Base-by-base conservation (phyloP, 2,113 vertebrate genomes). In the Hyaena hyaena region DNA sequence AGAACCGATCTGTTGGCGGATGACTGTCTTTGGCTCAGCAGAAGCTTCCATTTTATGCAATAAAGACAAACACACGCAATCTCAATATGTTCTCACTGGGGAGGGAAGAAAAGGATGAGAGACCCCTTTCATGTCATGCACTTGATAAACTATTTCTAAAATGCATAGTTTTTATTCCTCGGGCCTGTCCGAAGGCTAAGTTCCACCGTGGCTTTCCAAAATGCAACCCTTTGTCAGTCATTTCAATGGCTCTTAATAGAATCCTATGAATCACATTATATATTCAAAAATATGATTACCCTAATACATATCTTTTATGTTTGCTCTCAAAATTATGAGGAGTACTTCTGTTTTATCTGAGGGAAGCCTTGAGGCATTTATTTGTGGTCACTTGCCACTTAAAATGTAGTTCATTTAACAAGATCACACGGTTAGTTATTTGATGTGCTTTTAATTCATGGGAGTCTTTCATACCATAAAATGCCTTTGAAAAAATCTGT, bases 241-340 rank as follows among this genome's bases (percentile, higher is more conserved):
- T 73, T 97, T 39, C 33, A 96, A 39, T 91, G 91, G 24, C 66
- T 89, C 87, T 83, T 89, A 97, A 63, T 48, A 85, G 90, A 97
- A 96, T 97, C 77, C 12, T 85, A 73, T 53, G 93, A 98, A 96
- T 98, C 87, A 96, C 58, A 98, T 98, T 96, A 69, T 26, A 88
- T 68, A 97, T 88, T 97, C 76, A 96, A 98, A 98, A 98, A 96
- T 93, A 97, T 93, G 65, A 97, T 98, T 94, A 76, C 50, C 84
- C n/a, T 97, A 91, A 87, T 94, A 43, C 66, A 81, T 92, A 94
- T 98, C 96, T 97, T 98, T 96, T 94, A 97, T 94, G 88, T 95
- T 96, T 98, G 80, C 55, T 93, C 98, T 92, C 91, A 68, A 95
- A 97, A 96, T 63, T 65, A 12, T 68, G 79, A 93, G 14, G 43